Conservation (phyloP, 2,888 invertebrate species). For the Melikaiella ostensackeni region DNA sequence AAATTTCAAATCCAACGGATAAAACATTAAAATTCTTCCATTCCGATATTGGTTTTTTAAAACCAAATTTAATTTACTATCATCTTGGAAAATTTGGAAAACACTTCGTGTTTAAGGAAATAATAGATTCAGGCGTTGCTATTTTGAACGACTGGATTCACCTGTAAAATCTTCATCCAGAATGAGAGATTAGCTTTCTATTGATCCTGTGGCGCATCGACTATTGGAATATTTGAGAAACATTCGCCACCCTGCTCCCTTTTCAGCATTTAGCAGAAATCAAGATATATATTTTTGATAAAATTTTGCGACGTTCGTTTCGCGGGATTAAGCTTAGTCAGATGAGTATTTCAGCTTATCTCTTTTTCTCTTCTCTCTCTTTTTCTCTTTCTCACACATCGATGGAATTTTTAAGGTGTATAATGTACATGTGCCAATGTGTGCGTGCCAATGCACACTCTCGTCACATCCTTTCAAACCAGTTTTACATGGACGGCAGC, state of each 20-base stretch:
- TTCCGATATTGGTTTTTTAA: too few relatives aligned
- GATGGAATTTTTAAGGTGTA: conserved; percentile 67
- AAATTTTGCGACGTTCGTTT: neutral
- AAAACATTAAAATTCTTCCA: too few relatives aligned
- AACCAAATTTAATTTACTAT: too few relatives aligned
- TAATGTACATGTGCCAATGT: conserved; percentile 42
- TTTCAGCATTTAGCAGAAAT: neutral
- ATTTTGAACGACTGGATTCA: neutral
- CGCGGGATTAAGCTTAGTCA: conserved; percentile 40
- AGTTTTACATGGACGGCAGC: conserved; percentile 70
- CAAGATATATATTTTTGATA: conserved; percentile 3
- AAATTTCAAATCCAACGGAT: neutral
- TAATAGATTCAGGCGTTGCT: neutral
- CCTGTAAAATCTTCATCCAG: neutral
- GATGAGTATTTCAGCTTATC: conserved; percentile 49
- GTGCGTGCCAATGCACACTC: conserved; percentile 58
- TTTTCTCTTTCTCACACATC: conserved; percentile 47
- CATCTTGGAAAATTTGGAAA: too few relatives aligned
- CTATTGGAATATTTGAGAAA: neutral
- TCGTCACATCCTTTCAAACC: conserved; percentile 74
- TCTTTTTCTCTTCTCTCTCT: conserved; percentile 44
- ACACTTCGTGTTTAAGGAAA: neutral
- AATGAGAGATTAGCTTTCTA: neutral
- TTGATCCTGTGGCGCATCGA: conserved; percentile 3
- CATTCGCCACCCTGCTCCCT: neutral